Percentiles rank a stretch among this genome's conserved stretches.
phyloP scores from a whole-genome alignment of 2,113 vertebrate species.

The Oreochromis tanganicae region DNA sequence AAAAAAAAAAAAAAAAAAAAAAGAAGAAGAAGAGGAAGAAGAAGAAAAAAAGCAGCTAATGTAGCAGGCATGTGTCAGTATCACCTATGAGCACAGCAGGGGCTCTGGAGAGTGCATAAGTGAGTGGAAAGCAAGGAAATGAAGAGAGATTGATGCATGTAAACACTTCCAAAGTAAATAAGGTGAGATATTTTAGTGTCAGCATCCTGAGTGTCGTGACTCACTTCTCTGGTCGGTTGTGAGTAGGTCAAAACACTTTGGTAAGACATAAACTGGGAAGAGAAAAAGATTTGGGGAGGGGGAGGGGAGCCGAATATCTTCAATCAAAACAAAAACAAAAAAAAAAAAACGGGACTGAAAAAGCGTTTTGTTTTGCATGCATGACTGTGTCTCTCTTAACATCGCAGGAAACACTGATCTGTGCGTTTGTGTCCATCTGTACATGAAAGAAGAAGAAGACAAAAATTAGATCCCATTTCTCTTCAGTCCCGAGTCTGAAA shows the following conservation, averaged over 20 bases:
- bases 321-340: conserved; percentile 19
- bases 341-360: background rate
- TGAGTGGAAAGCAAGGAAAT: conserved; percentile 24
- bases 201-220: conserved; percentile 26
- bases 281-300: background rate
- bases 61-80: conserved; percentile 42
- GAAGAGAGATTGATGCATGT: conserved; percentile 3
- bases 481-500: conserved; percentile 14
- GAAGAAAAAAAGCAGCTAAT: conserved; percentile 15
- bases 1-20: background rate
- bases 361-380: background rate
- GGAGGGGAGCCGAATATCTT: background rate
- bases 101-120: conserved; percentile 5
- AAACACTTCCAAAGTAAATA: conserved; percentile 39
- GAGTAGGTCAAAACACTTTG: conserved; percentile 41
- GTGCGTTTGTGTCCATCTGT: conserved; percentile 5
- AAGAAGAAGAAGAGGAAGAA: background rate
- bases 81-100: conserved; percentile 53
- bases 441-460: background rate
- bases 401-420: background rate
- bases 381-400: background rate
- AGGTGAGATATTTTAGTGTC: conserved; percentile 51
- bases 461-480: conserved; percentile 9
- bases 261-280: conserved; percentile 10
- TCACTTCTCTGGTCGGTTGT: conserved; percentile 21